These are phyloP conservation scores for Hydrophis major DNA, from an alignment of 2,797 vertebrate genomes.

Conservation along the genomic window DNA sequence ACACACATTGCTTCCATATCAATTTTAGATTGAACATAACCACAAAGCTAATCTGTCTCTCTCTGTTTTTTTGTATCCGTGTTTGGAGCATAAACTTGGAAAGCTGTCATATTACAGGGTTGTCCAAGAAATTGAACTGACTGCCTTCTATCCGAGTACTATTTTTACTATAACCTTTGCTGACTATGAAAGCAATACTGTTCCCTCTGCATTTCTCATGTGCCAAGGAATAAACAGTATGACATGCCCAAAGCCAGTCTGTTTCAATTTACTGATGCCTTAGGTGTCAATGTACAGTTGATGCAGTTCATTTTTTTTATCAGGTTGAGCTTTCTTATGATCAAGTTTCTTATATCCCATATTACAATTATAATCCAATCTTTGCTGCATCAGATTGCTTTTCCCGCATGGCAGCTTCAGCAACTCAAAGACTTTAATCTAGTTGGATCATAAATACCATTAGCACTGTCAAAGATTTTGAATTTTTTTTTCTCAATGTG, in stretches of 20 bases:
- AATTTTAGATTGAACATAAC: neutral
- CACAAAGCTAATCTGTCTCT: neutral
- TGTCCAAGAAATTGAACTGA: neutral
- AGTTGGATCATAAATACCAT: neutral
- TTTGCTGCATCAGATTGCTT: neutral
- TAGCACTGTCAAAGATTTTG: neutral
- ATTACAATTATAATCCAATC: neutral
- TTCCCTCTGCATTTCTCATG: neutral
- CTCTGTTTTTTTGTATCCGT: neutral
- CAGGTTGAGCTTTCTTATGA: neutral
- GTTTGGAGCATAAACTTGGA: neutral
- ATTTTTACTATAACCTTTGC: neutral
- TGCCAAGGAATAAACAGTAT: neutral
- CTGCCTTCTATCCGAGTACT: neutral
- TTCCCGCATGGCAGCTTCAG: neutral
- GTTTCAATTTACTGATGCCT: neutral
- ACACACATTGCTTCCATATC: neutral
- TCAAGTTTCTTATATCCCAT: neutral
- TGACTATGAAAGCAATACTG: neutral
- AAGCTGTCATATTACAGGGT: neutral
- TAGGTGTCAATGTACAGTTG: neutral
- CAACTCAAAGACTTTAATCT: neutral
- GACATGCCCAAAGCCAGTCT: neutral
- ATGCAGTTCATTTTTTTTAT: neutral
- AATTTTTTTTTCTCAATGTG: neutral